Conservation (phyloP, 2,888 invertebrate genomes). For the Volucella zonaria region DNA sequence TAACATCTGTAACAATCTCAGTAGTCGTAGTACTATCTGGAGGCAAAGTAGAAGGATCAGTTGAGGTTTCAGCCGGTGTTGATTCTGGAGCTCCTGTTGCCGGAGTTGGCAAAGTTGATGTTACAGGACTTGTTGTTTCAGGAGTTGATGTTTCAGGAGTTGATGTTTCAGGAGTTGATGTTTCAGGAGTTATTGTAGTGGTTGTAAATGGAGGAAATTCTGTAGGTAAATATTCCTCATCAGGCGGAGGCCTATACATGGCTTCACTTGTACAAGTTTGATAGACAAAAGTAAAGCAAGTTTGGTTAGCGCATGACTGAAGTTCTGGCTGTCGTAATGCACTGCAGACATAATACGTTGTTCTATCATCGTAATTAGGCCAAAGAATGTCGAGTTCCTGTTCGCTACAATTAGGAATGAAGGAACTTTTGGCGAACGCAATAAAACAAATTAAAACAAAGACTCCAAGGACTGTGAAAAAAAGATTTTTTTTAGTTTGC, state of each 20-base stretch:
- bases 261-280: conserved; percentile 78
- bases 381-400: conserved; percentile 56
- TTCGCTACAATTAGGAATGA: conserved; percentile 77
- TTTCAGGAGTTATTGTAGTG: neutral
- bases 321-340: conserved; percentile 74
- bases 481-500: too few species aligned
- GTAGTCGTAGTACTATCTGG: neutral
- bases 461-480: too few species aligned
- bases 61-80: neutral
- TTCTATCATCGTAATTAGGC: conserved; percentile 75
- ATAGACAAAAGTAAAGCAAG: conserved; percentile 79
- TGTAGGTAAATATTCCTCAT: conserved; percentile 76
- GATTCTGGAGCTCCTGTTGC: neutral
- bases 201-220: conserved; percentile 62
- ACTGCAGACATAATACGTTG: conserved; percentile 75
- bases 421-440: conserved; percentile 26
- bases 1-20: neutral
- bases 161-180: neutral
- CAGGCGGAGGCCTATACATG: conserved; percentile 78
- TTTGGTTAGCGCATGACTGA: conserved; percentile 77
- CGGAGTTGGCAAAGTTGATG: neutral
- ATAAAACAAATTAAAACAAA: too few species aligned
- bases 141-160: neutral
- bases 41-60: neutral
- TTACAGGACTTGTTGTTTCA: neutral